Base-by-base conservation (phyloP, 2,888 invertebrate species). In the Thecocarcelia acutangulata region DNA sequence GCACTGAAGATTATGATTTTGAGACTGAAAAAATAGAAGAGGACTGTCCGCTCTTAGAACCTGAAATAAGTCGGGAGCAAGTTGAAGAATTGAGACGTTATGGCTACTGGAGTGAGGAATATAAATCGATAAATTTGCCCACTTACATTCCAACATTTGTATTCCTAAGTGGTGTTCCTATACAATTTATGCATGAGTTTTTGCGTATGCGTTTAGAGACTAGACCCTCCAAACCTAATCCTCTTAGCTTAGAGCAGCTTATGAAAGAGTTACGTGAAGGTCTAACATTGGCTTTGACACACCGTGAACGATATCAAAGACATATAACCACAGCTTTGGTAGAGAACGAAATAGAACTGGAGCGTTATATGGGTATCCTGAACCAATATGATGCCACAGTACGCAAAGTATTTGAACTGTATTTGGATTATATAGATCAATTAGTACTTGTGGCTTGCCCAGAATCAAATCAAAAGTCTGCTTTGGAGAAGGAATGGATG, bases 101-200 rank as follows among this genome's bases (percentile, higher is more conserved):
- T 89, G 96, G 97, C 0, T 93, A 93, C 86, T 96, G 95, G 94
- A 95, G 96, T 79, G 91, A 93, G 11, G 96, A 97, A 91, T 94
- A 95, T 68, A 91, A 92, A 79, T 92, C 93, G n/a, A 93, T 97
- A 90, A 93, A 93, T 79, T 92, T 98, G 84, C 98, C 98, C 0
- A 96, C 96, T 2, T 97, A 97, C 91, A 93, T 95, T 85, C 93
- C 95, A 42, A 94, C 95, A 81, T 98, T 97, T 91, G 92, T 98
- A 68, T 96, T 97, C 90, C 93, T 98, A 15, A 94, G 96, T 79
- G 93, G 95, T 64, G 94, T 98, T 66, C 96, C 97, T 24, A 91
- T 98, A 87, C 97, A 98, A 90, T 94, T 97, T n/a, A 95, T 97
- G 83, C 96, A 97, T 88, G 97, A 98, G 91, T 98, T 97, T 91